Evolutionary conservation across 2,113 vertebrate genomes (phyloP).

Genomic region (Pomatorhinus ruficollis): DNA sequence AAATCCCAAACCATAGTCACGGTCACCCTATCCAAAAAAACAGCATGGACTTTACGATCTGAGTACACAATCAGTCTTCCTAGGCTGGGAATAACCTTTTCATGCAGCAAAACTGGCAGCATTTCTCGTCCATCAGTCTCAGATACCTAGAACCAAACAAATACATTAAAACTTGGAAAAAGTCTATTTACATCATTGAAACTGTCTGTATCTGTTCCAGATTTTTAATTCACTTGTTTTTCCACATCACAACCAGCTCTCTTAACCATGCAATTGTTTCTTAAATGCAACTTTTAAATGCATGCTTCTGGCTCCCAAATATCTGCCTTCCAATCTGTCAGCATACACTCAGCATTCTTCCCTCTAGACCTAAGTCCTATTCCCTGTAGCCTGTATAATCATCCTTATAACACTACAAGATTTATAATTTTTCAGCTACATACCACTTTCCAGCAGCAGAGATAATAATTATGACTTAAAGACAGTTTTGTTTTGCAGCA

Average conservation of each 20-base stretch:
- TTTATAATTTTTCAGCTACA: neutral
- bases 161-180: neutral
- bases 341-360: neutral
- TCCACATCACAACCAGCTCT: neutral
- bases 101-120: constrained; percentile 64
- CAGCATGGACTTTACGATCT: constrained; percentile 70
- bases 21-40: constrained; percentile 69
- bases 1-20: constrained; percentile 76
- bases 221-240: neutral
- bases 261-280: neutral
- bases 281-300: neutral
- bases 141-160: constrained; percentile 55
- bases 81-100: constrained; percentile 44
- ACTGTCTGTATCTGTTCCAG: neutral
- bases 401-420: neutral
- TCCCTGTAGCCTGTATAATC: neutral
- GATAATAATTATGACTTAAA: constrained; percentile 61
- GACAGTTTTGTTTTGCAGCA: constrained; percentile 74
- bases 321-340: neutral
- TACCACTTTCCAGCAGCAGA: constrained; percentile 81
- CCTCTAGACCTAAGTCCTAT: neutral
- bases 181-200: neutral
- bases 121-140: constrained; percentile 34
- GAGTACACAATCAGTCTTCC: constrained; percentile 75
- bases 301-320: neutral